Percentiles rank a stretch among this genome's conserved stretches.
Evolutionary conservation across 2,797 vertebrate species (phyloP).

Genomic region (Anabacerthia variegaticeps): DNA sequence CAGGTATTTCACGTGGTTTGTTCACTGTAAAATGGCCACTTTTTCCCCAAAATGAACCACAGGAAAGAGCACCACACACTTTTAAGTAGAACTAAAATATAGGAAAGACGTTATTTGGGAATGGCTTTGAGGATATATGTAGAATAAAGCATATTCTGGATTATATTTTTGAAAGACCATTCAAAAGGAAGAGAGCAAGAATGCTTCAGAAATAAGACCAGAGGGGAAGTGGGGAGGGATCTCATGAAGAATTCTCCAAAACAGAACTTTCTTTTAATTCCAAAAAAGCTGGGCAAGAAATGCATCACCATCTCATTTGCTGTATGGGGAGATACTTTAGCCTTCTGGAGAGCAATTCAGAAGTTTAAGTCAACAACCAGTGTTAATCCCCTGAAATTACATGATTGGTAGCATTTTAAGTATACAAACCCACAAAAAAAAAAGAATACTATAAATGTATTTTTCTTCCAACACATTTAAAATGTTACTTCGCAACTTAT

Average conservation of each 20-base stretch:
- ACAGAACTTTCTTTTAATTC: not conserved
- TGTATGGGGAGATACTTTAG: not conserved
- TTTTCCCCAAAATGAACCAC: not conserved
- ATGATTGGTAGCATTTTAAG: not conserved
- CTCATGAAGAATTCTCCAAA: not conserved
- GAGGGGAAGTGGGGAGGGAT: not conserved
- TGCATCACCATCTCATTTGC: not conserved
- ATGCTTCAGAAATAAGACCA: not conserved
- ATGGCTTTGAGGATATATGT: not conserved
- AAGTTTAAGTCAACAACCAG: not conserved
- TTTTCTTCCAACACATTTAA: not conserved
- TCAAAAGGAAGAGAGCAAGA: not conserved
- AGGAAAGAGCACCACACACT: not conserved
- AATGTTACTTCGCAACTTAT: not conserved
- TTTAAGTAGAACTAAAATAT: not conserved
- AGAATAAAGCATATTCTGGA: not conserved
- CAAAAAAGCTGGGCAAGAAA: not conserved
- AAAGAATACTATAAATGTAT: not conserved
- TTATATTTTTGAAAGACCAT: not conserved
- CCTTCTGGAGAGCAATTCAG: not conserved
- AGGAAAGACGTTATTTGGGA: not conserved
- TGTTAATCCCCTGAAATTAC: not conserved
- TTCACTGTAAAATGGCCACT: not conserved
- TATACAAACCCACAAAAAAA: not conserved
- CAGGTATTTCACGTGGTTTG: not conserved